Evolutionary conservation across 2,888 invertebrate species (phyloP), one percentile per base, ranked within the genome.

Genomic region (Platycheirus albimanus): DNA sequence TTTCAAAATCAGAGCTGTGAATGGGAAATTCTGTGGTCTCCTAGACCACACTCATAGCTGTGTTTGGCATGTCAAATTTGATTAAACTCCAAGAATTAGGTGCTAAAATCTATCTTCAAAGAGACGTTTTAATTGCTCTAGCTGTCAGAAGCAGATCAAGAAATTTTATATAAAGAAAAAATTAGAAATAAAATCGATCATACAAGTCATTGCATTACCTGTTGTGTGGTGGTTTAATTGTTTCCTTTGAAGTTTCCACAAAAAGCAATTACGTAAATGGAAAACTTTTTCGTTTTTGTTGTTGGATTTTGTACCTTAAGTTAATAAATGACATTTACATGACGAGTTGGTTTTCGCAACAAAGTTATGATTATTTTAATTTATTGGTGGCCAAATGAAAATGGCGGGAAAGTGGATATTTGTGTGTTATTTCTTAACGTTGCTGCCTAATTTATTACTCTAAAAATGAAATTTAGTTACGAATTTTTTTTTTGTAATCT

Each of bases 31-130:
- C 36, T 36, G 41, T 24, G 51, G 63, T 56, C 24, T 30, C 38
- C 24, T 30, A 17, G 43, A 70, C 79, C 79, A 36, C 70, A 81
- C 13, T 15, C 47, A 61, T 28, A 11, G 28, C 52, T 66, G 61
- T 41, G 70, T 52, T 66, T 47, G 66, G 17, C 66, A 71, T 61
- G 47, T 41, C 43, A 70, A 61, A 61, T 67, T 66, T 72, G 52
- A 54, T 33, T 38, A 15, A 8, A 56, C 49, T 41, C 17, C 52
- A 47, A 30, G 19, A 56, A 41, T 52, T 11, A 36, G 30, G 30
- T 36, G 51, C 19, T 41, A 15, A 19, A 41, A 51, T 43, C 13
- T 45, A 33, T 43, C 43, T 56, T 45, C 28, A 24, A 43, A 20
- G n/a, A 8, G n/a, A 41, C 30, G 56, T 41, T 30, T 64, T 56